These are phyloP conservation scores for Drosophila funebris DNA, from an alignment of 1,140 invertebrate species.

Conservation along the genomic window DNA sequence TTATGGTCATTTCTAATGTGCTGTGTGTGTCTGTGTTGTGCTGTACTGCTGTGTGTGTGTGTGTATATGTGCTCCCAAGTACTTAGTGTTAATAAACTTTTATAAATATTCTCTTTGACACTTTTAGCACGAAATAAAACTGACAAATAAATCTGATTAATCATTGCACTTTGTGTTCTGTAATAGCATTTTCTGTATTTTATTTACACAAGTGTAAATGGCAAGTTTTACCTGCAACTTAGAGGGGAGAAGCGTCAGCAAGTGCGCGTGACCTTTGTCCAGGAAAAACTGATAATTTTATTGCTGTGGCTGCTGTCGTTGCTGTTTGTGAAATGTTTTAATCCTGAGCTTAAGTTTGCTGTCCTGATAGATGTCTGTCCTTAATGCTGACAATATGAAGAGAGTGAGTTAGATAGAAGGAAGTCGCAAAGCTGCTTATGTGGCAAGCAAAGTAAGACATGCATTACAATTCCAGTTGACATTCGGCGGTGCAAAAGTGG, in stretches of 20 bases:
- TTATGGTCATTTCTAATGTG: conserved; percentile 80
- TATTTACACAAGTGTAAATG: conserved; percentile 31
- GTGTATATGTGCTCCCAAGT: conserved; percentile 47
- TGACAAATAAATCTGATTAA: conserved; percentile 83
- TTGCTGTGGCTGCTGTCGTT: conserved; percentile 1
- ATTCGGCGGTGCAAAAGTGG: not conserved
- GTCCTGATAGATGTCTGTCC: conserved; percentile 28
- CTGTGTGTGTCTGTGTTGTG: conserved; percentile 17
- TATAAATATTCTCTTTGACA: conserved; percentile 82
- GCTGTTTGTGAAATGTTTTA: conserved; percentile 28
- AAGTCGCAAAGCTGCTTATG: conserved; percentile 39
- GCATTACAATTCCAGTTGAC: conserved; percentile 10
- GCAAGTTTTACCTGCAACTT: conserved; percentile 19
- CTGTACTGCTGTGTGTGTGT: conserved; percentile 18
- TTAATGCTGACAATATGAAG: conserved; percentile 15
- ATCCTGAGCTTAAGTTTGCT: conserved; percentile 21
- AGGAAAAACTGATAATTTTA: conserved; percentile 24
- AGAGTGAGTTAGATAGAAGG: not conserved
- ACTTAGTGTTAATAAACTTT: conserved; percentile 82
- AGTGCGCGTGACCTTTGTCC: conserved; percentile 37
- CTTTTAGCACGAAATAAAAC: conserved; percentile 82
- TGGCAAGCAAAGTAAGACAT: not conserved
- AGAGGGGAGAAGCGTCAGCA: not conserved
- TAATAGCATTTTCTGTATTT: conserved; percentile 69
- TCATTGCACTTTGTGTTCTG: conserved; percentile 77